These are phyloP conservation scores for Cettia cetti DNA, from an alignment of 2,113 vertebrate species.

Conservation along the genomic window DNA sequence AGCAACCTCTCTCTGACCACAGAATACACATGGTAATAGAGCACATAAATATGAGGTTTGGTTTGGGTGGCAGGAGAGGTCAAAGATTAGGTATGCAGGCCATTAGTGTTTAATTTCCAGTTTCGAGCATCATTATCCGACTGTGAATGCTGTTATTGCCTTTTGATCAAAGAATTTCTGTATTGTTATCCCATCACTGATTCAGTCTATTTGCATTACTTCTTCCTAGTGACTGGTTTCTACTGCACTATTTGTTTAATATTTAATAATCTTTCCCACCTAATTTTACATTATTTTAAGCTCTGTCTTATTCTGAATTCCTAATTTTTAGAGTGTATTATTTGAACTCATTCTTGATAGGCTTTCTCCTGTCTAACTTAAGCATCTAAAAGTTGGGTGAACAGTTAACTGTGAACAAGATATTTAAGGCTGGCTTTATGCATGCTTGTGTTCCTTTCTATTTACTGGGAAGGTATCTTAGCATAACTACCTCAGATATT, in stretches of 20 bases:
- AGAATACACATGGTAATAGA: constrained; percentile 8
- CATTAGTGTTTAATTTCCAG: neutral
- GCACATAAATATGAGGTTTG: constrained; percentile 8
- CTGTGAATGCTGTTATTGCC: neutral
- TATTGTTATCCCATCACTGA: neutral
- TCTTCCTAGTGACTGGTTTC: neutral
- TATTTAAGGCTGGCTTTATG: neutral
- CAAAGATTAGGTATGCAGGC: neutral
- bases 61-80: neutral
- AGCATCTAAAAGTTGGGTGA: neutral
- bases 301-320: neutral
- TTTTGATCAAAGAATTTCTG: constrained; percentile 23
- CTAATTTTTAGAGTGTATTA: neutral
- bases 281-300: neutral
- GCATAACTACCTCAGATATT: neutral
- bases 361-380: neutral
- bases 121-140: neutral
- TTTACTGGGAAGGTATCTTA: neutral
- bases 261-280: neutral
- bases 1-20: constrained; percentile 16
- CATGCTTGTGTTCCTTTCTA: neutral
- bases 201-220: neutral
- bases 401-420: neutral
- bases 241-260: neutral
- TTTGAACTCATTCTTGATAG: neutral